phyloP scores from a whole-genome alignment of 2,797 vertebrate species.

The Crenuchus spilurus region DNA sequence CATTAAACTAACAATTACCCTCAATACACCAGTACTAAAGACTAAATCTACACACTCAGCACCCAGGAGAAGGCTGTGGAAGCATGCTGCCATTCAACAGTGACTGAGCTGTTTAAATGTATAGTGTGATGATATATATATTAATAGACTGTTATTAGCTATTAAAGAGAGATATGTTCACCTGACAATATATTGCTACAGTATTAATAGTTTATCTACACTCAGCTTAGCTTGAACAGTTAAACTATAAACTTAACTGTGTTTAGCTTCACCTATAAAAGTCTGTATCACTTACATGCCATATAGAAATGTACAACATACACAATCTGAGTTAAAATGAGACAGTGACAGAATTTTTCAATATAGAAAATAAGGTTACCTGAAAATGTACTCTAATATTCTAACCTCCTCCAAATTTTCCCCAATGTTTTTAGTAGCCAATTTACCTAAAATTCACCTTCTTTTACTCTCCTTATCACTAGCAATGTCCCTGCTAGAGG shows the following conservation, averaged over 20 bases:
- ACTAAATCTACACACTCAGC: slow-evolving; percentile 24
- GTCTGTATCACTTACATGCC: not conserved
- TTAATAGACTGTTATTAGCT: slow-evolving; percentile 4
- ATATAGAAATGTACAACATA: too few species aligned
- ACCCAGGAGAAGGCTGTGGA: not conserved
- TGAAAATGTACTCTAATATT: too few species aligned
- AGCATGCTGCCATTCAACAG: not conserved
- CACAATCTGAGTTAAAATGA: too few species aligned
- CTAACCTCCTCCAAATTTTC: too few species aligned
- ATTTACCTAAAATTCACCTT: too few species aligned
- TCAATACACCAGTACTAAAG: slow-evolving; percentile 9
- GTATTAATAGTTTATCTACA: not conserved
- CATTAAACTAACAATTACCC: slow-evolving; percentile 48
- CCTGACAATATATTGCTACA: not conserved
- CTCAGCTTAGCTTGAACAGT: not conserved
- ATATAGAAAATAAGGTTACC: too few species aligned
- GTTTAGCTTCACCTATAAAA: not conserved
- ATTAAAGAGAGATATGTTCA: slow-evolving; percentile 1
- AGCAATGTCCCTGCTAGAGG: too few species aligned
- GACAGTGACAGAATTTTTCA: too few species aligned
- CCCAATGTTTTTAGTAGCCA: too few species aligned
- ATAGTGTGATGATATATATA: not conserved
- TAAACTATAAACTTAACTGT: too few species aligned
- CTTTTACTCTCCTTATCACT: too few species aligned
- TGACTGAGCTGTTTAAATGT: not conserved